A percentile compares a stretch with the other conserved stretches of the same genome.
These are phyloP conservation scores for Darwinula stevensoni DNA, from an alignment of 2,888 invertebrate genomes.

Conservation along the genomic window DNA sequence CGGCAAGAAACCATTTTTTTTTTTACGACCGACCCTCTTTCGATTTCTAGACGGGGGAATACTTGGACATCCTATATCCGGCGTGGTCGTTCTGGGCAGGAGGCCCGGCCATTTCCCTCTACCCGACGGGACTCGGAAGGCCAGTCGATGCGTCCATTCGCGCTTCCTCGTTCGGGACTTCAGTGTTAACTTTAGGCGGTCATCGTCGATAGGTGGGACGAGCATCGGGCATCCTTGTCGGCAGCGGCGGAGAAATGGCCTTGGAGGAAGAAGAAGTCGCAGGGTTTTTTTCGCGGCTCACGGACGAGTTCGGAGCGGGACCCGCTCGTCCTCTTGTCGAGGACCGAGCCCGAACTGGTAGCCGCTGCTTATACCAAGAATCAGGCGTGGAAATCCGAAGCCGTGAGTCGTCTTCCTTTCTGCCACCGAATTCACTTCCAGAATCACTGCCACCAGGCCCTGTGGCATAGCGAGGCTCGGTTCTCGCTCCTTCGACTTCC, in stretches of 20 bases:
- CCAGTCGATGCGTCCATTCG: conserved; percentile 4
- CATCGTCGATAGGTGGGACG: conserved; percentile 66
- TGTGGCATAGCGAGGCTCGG: no score
- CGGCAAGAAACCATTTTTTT: background rate
- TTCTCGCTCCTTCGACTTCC: no score
- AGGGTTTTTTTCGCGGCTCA: conserved; percentile 66
- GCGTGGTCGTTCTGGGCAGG: conserved; percentile 98
- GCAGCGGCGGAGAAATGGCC: conserved; percentile 29
- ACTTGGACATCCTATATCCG: conserved; percentile 74
- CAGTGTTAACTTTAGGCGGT: no score
- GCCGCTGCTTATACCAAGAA: conserved; percentile 92
- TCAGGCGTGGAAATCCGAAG: conserved; percentile 88
- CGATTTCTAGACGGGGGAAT: conserved; percentile 29
- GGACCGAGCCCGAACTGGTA: conserved; percentile 31
- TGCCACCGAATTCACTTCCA: no score
- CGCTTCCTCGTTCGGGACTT: no score
- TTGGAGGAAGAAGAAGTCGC: conserved; percentile 39
- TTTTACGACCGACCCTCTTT: background rate
- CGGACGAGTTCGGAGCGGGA: conserved; percentile 75
- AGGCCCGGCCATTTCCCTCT: conserved; percentile 75
- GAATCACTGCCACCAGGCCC: no score
- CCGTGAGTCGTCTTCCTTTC: no score
- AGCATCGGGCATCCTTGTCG: conserved; percentile 37
- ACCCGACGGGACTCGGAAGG: conserved; percentile 29
- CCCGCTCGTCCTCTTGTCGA: conserved; percentile 39